These are phyloP conservation scores for Hemaris fuciformis DNA, from an alignment of 2,888 invertebrate species.

Conservation along the genomic window DNA sequence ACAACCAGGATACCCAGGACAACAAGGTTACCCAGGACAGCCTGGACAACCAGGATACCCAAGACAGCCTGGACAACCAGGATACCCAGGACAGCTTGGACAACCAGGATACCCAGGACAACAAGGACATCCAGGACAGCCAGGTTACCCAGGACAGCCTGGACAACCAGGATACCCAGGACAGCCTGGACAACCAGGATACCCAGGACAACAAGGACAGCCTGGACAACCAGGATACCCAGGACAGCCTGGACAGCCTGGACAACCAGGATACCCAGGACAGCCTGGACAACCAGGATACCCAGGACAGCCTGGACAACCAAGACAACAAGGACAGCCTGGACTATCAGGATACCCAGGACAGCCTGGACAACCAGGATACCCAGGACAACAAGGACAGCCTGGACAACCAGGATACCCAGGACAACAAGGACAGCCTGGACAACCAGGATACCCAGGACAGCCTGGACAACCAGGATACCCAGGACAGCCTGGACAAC, in stretches of 20 bases:
- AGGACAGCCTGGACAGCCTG: constrained; percentile 35
- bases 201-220: constrained; percentile 24
- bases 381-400: no score
- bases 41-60: constrained; percentile 19
- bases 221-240: no score
- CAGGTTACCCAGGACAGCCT: no score
- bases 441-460: constrained; percentile 35
- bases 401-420: no score
- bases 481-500: constrained; percentile 21
- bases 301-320: constrained; percentile 37
- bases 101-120: constrained; percentile 52
- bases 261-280: constrained; percentile 10
- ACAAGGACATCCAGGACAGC: no score
- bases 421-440: no score
- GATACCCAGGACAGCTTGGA: constrained; percentile 44
- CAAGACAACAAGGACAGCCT: no score
- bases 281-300: constrained; percentile 27
- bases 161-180: constrained; percentile 27
- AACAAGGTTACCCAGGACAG: constrained; percentile 16
- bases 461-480: constrained; percentile 30
- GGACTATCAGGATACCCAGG: no score
- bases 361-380: no score
- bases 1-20: constrained; percentile 12
- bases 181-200: constrained; percentile 27
- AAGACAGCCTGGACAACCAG: constrained; percentile 36